Evolutionary conservation across 2,797 vertebrate species (phyloP).

Genomic region (Rhabdomys pumilio): DNA sequence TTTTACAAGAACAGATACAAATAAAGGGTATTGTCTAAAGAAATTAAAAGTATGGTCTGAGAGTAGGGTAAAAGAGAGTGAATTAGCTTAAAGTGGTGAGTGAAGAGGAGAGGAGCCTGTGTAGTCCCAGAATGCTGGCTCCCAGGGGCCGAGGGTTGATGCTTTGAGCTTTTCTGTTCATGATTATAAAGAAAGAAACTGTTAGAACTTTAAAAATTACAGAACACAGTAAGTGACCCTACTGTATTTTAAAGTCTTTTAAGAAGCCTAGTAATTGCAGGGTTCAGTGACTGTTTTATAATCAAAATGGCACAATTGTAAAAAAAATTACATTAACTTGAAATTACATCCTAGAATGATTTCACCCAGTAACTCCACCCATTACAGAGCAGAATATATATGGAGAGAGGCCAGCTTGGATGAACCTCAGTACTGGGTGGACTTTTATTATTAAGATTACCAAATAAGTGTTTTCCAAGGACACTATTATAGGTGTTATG

Average conservation of each 20-base stretch:
- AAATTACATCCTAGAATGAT: background rate
- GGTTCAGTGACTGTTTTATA: background rate
- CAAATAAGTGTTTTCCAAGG: background rate
- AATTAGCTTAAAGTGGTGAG: background rate
- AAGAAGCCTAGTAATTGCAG: background rate
- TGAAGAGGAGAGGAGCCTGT: background rate
- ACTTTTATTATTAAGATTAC: background rate
- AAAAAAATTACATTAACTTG: constrained; percentile 3
- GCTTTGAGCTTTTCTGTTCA: background rate
- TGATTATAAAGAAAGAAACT: background rate
- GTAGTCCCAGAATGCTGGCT: background rate
- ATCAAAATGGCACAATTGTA: background rate
- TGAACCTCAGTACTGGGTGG: background rate
- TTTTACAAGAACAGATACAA: background rate
- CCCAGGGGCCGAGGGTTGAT: rapidly evolving
- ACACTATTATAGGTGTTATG: background rate
- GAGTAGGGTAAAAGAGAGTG: background rate
- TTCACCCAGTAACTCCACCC: background rate
- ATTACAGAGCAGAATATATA: background rate
- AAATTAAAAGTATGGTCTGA: background rate
- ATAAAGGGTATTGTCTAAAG: background rate
- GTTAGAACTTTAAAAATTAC: background rate
- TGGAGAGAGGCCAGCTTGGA: background rate
- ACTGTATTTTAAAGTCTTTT: background rate
- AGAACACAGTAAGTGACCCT: rapidly evolving